Conservation (phyloP, 2,113 vertebrate genomes). For the Chauna torquata region DNA sequence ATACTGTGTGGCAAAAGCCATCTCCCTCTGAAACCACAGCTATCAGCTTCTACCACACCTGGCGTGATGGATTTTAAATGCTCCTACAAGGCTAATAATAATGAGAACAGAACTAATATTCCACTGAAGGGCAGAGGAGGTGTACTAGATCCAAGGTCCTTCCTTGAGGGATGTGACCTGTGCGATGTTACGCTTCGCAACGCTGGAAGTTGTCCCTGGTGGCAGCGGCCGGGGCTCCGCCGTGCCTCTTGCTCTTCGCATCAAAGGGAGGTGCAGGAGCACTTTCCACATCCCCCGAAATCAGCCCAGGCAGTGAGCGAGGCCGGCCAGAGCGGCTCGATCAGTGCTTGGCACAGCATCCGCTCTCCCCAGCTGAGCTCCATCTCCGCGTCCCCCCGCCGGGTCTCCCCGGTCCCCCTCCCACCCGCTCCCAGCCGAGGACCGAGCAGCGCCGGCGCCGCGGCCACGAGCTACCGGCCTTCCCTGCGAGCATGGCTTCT, state of each 20-base stretch:
- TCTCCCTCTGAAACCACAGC: fast-evolving
- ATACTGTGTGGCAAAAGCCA: fast-evolving
- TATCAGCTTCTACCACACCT: neutral
- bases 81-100: neutral
- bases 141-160: neutral
- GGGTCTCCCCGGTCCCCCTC: neutral
- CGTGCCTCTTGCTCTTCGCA: fast-evolving
- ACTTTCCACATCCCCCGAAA: neutral
- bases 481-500: neutral
- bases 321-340: neutral
- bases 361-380: too few relatives aligned
- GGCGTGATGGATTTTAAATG: fast-evolving
- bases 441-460: neutral
- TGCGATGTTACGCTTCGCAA: neutral
- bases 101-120: neutral
- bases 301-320: too few relatives aligned
- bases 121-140: neutral
- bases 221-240: fast-evolving
- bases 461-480: neutral
- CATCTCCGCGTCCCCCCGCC: neutral
- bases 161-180: too few relatives aligned
- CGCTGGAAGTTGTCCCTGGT: neutral
- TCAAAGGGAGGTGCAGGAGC: neutral
- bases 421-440: neutral
- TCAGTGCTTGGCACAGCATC: too few relatives aligned